phyloP scores from a whole-genome alignment of 2,797 vertebrate species.

The Acropternis orthonyx region DNA sequence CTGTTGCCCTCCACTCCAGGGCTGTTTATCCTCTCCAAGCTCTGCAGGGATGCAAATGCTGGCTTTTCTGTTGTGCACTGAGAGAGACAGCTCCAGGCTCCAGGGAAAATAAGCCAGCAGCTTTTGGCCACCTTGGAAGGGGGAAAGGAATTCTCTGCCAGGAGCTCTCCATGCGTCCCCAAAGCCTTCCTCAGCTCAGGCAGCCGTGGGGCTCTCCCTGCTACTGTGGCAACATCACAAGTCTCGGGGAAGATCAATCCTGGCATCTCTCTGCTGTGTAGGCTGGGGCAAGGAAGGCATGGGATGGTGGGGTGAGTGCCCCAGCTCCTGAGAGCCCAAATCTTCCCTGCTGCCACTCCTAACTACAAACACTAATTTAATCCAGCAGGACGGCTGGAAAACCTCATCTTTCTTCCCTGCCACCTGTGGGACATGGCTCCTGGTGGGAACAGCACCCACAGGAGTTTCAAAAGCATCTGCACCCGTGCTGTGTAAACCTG shows the following conservation, averaged over 20 bases:
- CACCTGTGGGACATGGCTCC: fast-evolving
- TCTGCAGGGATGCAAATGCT: background rate
- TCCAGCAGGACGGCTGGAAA: background rate
- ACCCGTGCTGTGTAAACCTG: background rate
- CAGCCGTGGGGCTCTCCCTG: fast-evolving
- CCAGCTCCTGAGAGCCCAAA: background rate
- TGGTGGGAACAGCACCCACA: fast-evolving
- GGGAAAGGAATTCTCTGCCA: background rate
- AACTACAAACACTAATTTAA: background rate
- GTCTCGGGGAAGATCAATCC: fast-evolving
- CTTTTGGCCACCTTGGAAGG: fast-evolving
- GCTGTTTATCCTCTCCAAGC: background rate
- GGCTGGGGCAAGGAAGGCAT: background rate
- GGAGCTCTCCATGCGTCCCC: no score
- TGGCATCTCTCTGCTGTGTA: background rate
- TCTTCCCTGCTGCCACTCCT: background rate
- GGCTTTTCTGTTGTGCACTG: background rate
- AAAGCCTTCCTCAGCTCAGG: no score
- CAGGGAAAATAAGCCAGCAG: background rate
- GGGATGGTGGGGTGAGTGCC: no score
- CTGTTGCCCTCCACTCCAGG: no score
- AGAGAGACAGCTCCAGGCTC: background rate
- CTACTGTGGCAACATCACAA: fast-evolving
- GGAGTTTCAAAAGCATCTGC: fast-evolving
- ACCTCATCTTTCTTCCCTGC: background rate